phyloP scores from a whole-genome alignment of 92 coral and sea anemone species.

The Metridium senile region DNA sequence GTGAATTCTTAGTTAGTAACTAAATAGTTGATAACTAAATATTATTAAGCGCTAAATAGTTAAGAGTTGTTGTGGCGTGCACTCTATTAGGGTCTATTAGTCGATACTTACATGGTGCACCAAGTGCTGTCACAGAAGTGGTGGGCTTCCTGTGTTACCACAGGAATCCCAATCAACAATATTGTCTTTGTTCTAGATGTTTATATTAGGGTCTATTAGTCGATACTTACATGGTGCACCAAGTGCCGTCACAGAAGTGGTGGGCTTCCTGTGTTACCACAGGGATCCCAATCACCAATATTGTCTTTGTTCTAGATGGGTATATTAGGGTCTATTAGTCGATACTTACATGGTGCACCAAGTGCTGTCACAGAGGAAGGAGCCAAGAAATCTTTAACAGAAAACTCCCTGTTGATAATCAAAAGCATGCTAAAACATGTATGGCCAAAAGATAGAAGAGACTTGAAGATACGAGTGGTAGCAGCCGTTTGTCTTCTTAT shows the following conservation, averaged over 20 bases:
- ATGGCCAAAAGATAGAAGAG: slow-evolving; percentile 98
- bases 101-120: slow-evolving; percentile 29
- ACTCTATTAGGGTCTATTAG: too few species aligned
- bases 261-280: slow-evolving; percentile 9
- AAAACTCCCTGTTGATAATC: slow-evolving; percentile 54
- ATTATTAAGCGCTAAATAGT: too few species aligned
- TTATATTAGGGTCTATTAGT: too few species aligned
- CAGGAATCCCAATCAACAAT: too few species aligned
- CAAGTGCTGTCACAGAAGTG: slow-evolving; percentile 52
- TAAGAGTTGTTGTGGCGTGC: too few species aligned
- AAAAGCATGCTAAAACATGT: slow-evolving; percentile 93
- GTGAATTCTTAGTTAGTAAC: too few species aligned
- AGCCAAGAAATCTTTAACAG: slow-evolving; percentile 49
- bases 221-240: slow-evolving; percentile 36
- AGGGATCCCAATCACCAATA: neutral
- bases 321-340: neutral
- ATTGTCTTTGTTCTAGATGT: too few species aligned
- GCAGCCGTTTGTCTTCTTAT: slow-evolving; percentile 79
- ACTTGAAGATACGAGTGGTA: slow-evolving; percentile 86
- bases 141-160: too few species aligned
- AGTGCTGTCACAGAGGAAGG: slow-evolving; percentile 54
- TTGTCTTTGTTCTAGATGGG: neutral
- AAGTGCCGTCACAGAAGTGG: slow-evolving; percentile 50
- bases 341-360: slow-evolving; percentile 35
- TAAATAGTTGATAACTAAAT: too few species aligned